phyloP scores from a whole-genome alignment of 2,888 invertebrate genomes.

The Stratiomys singularior region DNA sequence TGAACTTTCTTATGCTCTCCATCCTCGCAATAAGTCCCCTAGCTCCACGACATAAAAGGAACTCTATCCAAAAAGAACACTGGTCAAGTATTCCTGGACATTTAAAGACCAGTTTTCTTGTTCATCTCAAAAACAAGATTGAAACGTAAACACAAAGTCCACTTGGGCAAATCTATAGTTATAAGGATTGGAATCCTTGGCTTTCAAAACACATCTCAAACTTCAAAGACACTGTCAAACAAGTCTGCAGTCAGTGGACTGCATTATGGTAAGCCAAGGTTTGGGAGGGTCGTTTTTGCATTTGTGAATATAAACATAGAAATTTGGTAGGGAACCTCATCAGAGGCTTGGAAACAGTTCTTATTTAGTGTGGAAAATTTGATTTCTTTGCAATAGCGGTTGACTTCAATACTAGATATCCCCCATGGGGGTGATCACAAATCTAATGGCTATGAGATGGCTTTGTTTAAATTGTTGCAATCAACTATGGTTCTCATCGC shows the following conservation, averaged over 20 bases:
- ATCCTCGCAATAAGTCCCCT: too few species aligned
- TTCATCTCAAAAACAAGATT: too few species aligned
- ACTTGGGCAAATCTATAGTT: not conserved
- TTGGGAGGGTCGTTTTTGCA: not conserved
- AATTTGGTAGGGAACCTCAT: not conserved
- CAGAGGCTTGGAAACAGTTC: not conserved
- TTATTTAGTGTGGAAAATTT: not conserved
- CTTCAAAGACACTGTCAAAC: not conserved
- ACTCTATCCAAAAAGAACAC: too few species aligned
- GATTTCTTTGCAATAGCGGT: not conserved
- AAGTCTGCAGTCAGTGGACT: not conserved
- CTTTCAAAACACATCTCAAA: not conserved
- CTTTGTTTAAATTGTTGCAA: not conserved
- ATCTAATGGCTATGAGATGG: not conserved
- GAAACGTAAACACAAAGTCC: not conserved
- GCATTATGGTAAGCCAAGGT: not conserved
- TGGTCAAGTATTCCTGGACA: too few species aligned
- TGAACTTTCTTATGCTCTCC: too few species aligned
- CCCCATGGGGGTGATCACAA: not conserved
- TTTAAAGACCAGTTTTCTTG: too few species aligned
- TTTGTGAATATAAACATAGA: not conserved
- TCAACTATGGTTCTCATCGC: not conserved
- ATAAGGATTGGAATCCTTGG: not conserved
- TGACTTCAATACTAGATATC: not conserved
- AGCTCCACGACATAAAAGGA: too few species aligned